Conservation (phyloP, 2,888 invertebrate genomes). For the Trypoxylon attenuatum region DNA sequence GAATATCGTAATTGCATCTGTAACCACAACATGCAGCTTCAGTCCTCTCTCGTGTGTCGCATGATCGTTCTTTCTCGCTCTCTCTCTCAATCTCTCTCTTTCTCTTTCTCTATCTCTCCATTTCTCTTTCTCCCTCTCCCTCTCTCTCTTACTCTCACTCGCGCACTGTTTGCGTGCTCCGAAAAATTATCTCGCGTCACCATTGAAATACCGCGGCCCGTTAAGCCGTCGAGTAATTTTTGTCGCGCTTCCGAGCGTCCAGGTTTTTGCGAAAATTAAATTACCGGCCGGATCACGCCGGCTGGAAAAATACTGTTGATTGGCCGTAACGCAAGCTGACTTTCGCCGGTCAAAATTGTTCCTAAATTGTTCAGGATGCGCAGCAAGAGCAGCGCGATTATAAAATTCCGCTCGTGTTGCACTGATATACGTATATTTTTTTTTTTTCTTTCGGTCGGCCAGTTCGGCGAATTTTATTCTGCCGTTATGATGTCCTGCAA, state of each 20-base stretch:
- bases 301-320: constrained; percentile 15
- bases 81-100: too few relatives aligned
- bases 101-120: too few relatives aligned
- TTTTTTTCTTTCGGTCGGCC: not conserved
- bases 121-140: too few relatives aligned
- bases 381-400: not conserved
- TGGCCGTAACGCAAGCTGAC: constrained; percentile 16
- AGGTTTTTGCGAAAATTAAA: constrained; percentile 35
- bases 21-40: constrained; percentile 14
- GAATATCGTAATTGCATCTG: constrained; percentile 49
- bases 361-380: not conserved
- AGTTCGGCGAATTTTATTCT: too few relatives aligned
- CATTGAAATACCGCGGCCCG: constrained; percentile 25
- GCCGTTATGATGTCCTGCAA: too few relatives aligned
- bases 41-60: not conserved
- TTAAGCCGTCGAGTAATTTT: constrained; percentile 31
- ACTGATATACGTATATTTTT: too few relatives aligned
- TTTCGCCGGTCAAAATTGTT: constrained; percentile 20
- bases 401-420: not conserved
- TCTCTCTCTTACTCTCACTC: too few relatives aligned
- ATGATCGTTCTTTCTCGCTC: not conserved
- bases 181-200: constrained; percentile 21
- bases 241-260: constrained; percentile 5
- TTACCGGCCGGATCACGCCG: constrained; percentile 20
- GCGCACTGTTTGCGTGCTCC: not conserved